These are phyloP conservation scores for Pachyramphus minor DNA, from an alignment of 2,113 vertebrate genomes.

Conservation along the genomic window DNA sequence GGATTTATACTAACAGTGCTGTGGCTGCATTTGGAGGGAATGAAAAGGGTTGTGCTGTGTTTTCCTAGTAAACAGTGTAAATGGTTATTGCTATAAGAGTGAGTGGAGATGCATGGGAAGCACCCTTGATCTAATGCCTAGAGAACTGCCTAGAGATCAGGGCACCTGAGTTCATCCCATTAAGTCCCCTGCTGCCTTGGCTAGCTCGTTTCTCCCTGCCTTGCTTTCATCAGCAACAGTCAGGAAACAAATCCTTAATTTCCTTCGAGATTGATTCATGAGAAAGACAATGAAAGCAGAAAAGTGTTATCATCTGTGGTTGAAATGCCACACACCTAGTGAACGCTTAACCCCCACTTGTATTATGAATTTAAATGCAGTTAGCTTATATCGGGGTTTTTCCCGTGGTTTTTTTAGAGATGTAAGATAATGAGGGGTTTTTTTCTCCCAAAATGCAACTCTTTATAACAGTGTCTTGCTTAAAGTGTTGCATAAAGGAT, in stretches of 20 bases:
- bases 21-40: neutral
- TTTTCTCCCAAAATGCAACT: neutral
- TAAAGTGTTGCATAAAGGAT: neutral
- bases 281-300: neutral
- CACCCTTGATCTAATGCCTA: neutral
- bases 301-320: neutral
- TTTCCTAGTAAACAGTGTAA: neutral
- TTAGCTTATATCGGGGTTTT: neutral
- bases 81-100: neutral
- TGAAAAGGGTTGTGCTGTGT: neutral
- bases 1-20: neutral
- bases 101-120: neutral
- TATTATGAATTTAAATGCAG: neutral
- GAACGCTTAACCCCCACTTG: fast-evolving
- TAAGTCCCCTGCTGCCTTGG: neutral
- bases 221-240: neutral
- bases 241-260: neutral
- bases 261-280: neutral
- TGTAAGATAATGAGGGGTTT: neutral
- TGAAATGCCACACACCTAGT: conserved; percentile 27
- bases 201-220: neutral
- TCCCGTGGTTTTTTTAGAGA: conserved; percentile 4
- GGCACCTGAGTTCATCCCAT: neutral
- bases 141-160: neutral
- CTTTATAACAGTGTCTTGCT: neutral